These are phyloP conservation scores for Saccopteryx bilineata DNA, from an alignment of 2,113 vertebrate species.

Conservation along the genomic window DNA sequence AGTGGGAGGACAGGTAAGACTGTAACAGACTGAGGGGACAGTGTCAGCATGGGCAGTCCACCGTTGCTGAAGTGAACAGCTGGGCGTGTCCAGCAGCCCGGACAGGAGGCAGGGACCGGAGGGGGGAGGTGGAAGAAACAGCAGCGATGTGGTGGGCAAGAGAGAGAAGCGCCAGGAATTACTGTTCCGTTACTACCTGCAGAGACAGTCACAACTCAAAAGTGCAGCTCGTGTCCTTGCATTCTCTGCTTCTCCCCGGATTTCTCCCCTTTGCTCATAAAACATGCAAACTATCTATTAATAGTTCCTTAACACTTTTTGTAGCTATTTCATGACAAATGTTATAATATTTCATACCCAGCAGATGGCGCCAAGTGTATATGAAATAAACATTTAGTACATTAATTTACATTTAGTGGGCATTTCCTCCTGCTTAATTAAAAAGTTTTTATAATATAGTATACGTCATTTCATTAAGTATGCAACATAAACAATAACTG, in stretches of 20 bases:
- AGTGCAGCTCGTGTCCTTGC: background rate
- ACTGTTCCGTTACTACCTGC: background rate
- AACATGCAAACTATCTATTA: background rate
- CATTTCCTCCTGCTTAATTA: background rate
- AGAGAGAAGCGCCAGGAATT: too few relatives aligned
- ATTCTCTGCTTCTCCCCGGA: background rate
- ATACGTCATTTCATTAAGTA: background rate
- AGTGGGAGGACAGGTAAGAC: background rate
- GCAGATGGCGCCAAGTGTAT: slow-evolving; percentile 66
- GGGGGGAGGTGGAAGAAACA: too few relatives aligned
- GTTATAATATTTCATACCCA: slow-evolving; percentile 4
- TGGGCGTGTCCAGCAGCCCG: too few relatives aligned
- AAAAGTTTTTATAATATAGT: background rate
- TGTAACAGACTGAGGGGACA: background rate
- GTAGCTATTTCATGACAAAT: background rate
- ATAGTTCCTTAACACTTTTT: background rate
- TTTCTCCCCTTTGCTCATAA: slow-evolving; percentile 7
- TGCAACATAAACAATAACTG: background rate
- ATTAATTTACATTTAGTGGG: background rate
- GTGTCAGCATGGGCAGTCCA: background rate
- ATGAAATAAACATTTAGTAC: background rate
- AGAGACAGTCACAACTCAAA: background rate
- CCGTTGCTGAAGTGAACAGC: too few relatives aligned
- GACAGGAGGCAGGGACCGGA: background rate
- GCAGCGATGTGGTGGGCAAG: too few relatives aligned